Percentiles rank a stretch among this genome's conserved stretches.
phyloP scores from a whole-genome alignment of 2,113 vertebrate species.

The Carassius carassius region DNA sequence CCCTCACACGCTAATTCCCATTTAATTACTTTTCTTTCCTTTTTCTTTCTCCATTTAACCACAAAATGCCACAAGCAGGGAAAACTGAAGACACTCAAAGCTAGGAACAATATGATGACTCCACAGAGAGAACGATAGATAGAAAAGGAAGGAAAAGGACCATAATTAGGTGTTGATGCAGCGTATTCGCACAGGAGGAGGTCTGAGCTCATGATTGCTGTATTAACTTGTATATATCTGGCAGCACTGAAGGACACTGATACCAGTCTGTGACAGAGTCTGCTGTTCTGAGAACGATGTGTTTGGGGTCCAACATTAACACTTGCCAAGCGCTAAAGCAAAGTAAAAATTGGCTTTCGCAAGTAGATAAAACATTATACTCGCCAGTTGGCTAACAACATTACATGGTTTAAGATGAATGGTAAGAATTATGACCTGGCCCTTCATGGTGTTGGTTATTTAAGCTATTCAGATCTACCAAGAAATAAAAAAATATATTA shows the following conservation, averaged over 20 bases:
- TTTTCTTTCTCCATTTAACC: constrained; percentile 50
- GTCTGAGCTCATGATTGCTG: neutral
- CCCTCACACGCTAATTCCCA: constrained; percentile 53
- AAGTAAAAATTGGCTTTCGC: neutral
- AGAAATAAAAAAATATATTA: too few relatives aligned
- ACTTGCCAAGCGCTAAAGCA: neutral
- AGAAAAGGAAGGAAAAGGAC: neutral
- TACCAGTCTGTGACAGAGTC: neutral
- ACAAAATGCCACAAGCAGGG: constrained; percentile 38
- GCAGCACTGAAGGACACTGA: neutral
- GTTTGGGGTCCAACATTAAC: neutral
- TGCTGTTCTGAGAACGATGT: neutral
- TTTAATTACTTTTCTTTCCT: constrained; percentile 56
- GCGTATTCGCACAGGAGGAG: neutral
- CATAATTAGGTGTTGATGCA: neutral
- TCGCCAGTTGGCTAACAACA: neutral
- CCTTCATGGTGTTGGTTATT: neutral
- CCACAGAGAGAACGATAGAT: constrained; percentile 18
- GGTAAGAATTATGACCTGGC: neutral
- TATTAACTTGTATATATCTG: neutral
- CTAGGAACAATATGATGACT: constrained; percentile 33
- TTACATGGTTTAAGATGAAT: neutral
- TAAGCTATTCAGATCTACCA: neutral
- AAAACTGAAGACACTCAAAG: constrained; percentile 42
- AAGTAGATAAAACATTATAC: neutral